Base-by-base conservation (phyloP, 2,113 vertebrate genomes). In the Gymnarchus niloticus region DNA sequence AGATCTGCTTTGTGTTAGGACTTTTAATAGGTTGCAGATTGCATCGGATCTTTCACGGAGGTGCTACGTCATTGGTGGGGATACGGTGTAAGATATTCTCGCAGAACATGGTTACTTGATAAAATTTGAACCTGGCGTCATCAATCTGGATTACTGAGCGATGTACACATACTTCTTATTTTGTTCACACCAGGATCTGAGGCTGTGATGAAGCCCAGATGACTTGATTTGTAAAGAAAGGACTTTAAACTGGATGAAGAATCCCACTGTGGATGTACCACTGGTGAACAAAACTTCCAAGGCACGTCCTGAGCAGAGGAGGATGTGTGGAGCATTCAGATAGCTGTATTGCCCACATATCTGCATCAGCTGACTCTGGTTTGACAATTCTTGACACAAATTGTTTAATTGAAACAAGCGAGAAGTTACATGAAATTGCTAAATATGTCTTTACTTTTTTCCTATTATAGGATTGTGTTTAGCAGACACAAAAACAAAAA, bases 1-100 rank as follows among this genome's bases (percentile, higher is more conserved):
- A 41, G 23, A 69, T 56, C 81, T 83, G 86, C 49, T 83, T 86
- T 86, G 37, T 76, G 65, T 83, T 86, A 83, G 10, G 12, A 25
- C 10, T 48, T 77, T 28, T 77, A 78, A 86, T 86, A 44, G 81
- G 33, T 78, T 84, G 76, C 86, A 83, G 81, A 78, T n/a, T 12
- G n/a, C 23, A 57, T 52, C 49, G 28, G 51, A 83, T 44, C 37
- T 46, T 46, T 57, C 17, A 56, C 28, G 37, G 33, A 83, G 49
- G 81, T 46, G 23, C 23, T 14, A 21, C 21, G 54, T 61, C 46
- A 57, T 17, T 83, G 56, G 6, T 12, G 33, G 48, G 59, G 14
- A 21, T 2, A 10, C 21, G 25, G 44, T 56, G 23, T 28, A 52
- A 3, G 17, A n/a, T 83, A 51, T 5, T 19, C 49, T 28, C 44